Evolutionary conservation across 2,888 invertebrate species (phyloP).

Genomic region (Apotomis turbidana): DNA sequence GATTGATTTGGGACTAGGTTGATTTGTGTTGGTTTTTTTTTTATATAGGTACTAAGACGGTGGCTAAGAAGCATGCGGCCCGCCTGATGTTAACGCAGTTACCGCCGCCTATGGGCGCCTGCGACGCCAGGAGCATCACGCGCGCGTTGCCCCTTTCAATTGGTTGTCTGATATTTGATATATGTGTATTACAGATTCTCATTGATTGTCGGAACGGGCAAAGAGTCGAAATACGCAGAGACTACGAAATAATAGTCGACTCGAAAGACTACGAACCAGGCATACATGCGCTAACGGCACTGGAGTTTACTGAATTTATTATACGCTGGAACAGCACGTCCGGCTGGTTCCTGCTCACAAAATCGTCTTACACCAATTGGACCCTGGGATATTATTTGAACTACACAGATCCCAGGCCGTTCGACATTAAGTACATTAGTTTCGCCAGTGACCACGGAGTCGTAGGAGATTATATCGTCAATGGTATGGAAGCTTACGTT

Average conservation of each 20-base stretch:
- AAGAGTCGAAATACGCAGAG: neutral
- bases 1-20: too few relatives aligned
- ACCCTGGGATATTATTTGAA: neutral
- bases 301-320: neutral
- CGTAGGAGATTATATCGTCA: neutral
- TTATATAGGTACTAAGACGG: too few relatives aligned
- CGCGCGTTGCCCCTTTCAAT: too few relatives aligned
- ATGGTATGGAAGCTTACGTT: neutral
- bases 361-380: neutral
- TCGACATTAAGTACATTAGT: neutral
- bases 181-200: neutral
- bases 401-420: neutral
- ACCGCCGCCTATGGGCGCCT: too few relatives aligned
- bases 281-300: too few relatives aligned
- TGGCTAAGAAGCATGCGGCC: too few relatives aligned
- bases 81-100: too few relatives aligned
- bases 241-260: neutral
- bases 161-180: too few relatives aligned
- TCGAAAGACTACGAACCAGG: neutral
- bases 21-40: too few relatives aligned
- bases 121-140: too few relatives aligned
- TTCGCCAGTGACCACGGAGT: neutral
- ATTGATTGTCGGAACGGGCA: neutral
- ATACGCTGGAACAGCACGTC: neutral
- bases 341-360: conserved; percentile 1